These are phyloP conservation scores for Rhyzopertha dominica DNA, from an alignment of 1,140 invertebrate species.

Conservation along the genomic window DNA sequence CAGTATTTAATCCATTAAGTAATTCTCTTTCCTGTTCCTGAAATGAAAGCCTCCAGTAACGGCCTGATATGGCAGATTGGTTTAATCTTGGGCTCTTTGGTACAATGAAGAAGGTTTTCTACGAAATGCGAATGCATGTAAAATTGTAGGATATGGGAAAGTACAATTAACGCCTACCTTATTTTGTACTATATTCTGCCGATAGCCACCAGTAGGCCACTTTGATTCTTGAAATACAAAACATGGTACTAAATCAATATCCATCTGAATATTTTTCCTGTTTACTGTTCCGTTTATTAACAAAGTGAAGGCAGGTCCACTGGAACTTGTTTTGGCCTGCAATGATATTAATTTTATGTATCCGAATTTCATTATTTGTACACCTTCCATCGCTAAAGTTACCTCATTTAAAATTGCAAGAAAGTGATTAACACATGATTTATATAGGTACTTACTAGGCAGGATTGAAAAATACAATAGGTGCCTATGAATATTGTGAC, in stretches of 20 bases:
- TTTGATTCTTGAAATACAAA: slow-evolving; percentile 28
- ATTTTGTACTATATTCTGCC: slow-evolving; percentile 17
- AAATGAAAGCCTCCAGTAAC: slow-evolving; percentile 38
- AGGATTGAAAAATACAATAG: not conserved
- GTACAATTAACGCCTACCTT: slow-evolving; percentile 16
- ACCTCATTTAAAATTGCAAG: not conserved
- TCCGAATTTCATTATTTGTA: too few species aligned
- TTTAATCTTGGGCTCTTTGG: slow-evolving; percentile 29
- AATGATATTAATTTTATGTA: not conserved
- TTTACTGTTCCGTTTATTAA: slow-evolving; percentile 25
- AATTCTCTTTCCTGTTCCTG: slow-evolving; percentile 38
- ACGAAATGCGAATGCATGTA: slow-evolving; percentile 1
- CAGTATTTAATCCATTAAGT: slow-evolving; percentile 19
- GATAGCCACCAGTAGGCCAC: slow-evolving; percentile 31
- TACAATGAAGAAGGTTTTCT: slow-evolving; percentile 35
- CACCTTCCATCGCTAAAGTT: too few species aligned
- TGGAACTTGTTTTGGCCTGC: not conserved
- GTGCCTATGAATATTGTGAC: not conserved
- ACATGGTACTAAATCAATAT: slow-evolving; percentile 40
- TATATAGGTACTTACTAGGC: not conserved
- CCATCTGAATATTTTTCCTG: slow-evolving; percentile 20
- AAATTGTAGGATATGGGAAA: not conserved
- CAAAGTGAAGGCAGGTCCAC: slow-evolving; percentile 38
- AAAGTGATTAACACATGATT: not conserved
- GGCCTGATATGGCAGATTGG: not conserved